Conservation (phyloP, 1,140 invertebrate species). For the Luehdorfia chinensis region DNA sequence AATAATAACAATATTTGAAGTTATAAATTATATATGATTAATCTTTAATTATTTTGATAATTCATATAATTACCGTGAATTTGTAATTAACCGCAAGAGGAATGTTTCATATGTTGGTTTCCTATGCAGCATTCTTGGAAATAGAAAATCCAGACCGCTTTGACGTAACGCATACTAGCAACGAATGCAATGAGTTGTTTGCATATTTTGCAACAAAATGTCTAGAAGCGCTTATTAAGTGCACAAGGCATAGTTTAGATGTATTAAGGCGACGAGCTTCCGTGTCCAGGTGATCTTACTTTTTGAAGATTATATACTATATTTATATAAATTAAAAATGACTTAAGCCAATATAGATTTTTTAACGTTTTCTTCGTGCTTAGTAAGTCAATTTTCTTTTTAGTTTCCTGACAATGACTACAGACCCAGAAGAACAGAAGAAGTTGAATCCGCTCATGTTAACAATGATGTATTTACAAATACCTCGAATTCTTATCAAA, state of each 20-base stretch:
- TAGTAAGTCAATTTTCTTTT: too few relatives aligned
- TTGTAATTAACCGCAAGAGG: too few relatives aligned
- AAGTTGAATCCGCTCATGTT: constrained; percentile 77
- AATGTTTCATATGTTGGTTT: too few relatives aligned
- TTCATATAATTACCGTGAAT: too few relatives aligned
- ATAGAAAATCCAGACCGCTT: constrained; percentile 79
- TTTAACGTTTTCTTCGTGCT: too few relatives aligned
- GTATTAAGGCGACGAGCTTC: constrained; percentile 80
- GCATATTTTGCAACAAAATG: constrained; percentile 85
- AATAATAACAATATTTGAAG: too few relatives aligned
- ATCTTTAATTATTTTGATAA: too few relatives aligned
- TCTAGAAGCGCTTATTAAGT: constrained; percentile 82
- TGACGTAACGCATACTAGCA: constrained; percentile 79
- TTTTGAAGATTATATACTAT: neutral
- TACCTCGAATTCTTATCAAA: constrained; percentile 79
- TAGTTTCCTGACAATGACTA: constrained; percentile 64
- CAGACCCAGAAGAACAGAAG: constrained; percentile 57
- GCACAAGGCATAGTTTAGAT: constrained; percentile 83
- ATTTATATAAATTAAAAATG: neutral
- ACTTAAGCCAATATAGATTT: too few relatives aligned
- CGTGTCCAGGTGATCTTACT: constrained; percentile 67
- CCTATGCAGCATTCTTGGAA: constrained; percentile 76
- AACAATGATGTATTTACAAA: constrained; percentile 80
- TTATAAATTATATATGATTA: too few relatives aligned
- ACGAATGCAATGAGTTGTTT: constrained; percentile 86